Evolutionary conservation across 2,797 vertebrate species (phyloP).

Genomic region (Nannoperca obscura): DNA sequence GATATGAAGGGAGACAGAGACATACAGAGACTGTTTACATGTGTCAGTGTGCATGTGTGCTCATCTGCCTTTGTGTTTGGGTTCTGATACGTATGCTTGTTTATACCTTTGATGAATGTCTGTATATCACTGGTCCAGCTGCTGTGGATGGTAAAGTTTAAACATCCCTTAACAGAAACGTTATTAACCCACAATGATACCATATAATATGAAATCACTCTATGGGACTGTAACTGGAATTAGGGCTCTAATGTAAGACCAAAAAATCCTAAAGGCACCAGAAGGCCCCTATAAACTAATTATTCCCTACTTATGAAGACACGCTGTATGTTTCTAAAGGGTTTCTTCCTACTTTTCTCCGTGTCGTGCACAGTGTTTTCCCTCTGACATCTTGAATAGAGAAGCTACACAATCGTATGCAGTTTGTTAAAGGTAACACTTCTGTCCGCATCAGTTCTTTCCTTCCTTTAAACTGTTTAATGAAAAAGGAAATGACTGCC

Average conservation of each 20-base stretch:
- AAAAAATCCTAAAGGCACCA: neutral
- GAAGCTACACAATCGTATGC: neutral
- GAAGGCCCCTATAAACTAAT: neutral
- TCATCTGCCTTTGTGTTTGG: slow-evolving; percentile 35
- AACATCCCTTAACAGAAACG: slow-evolving; percentile 37
- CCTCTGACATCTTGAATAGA: neutral
- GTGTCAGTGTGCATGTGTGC: slow-evolving; percentile 24
- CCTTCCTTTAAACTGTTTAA: slow-evolving; percentile 34
- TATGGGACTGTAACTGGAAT: slow-evolving; percentile 10
- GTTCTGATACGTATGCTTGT: slow-evolving; percentile 29
- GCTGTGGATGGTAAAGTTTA: slow-evolving; percentile 45
- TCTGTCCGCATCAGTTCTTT: slow-evolving; percentile 19
- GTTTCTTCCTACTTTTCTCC: neutral
- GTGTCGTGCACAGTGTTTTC: slow-evolving; percentile 21
- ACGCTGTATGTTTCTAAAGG: neutral
- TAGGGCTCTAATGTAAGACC: neutral
- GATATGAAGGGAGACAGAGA: slow-evolving; percentile 24
- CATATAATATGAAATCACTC: neutral
- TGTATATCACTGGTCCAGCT: slow-evolving; percentile 34
- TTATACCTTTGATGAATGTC: slow-evolving; percentile 43
- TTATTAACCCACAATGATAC: neutral
- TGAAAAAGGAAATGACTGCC: slow-evolving; percentile 48
- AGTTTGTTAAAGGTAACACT: slow-evolving; percentile 32
- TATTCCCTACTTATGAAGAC: neutral
- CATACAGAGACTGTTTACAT: slow-evolving; percentile 24